phyloP scores from a whole-genome alignment of 2,113 vertebrate genomes.

The Apodemus speciosus region DNA sequence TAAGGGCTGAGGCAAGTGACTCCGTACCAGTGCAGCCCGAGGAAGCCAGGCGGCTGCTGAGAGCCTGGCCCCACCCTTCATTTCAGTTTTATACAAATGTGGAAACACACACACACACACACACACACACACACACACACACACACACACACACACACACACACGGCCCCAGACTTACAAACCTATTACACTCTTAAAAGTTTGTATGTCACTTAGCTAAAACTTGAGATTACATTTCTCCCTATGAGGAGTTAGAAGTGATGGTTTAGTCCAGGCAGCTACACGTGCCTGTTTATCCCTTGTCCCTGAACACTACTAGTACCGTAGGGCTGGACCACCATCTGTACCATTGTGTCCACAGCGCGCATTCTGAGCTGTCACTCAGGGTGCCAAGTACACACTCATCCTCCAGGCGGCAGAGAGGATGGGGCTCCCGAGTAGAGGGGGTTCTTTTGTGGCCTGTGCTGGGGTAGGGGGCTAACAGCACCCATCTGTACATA shows the following conservation, averaged over 20 bases:
- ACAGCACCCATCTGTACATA: slow-evolving; percentile 71
- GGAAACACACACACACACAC: slow-evolving; percentile 34
- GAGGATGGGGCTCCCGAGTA: not conserved
- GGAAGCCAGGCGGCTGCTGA: slow-evolving; percentile 70
- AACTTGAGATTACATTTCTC: slow-evolving; percentile 68
- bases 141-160: not conserved
- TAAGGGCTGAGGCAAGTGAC: slow-evolving; percentile 62
- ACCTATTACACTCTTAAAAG: slow-evolving; percentile 1
- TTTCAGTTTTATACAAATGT: slow-evolving; percentile 70
- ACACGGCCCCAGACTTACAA: slow-evolving; percentile 61
- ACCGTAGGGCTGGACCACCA: slow-evolving; percentile 58
- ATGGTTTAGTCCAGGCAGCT: slow-evolving; percentile 76
- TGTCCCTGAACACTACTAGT: slow-evolving; percentile 75
- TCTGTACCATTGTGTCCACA: slow-evolving; percentile 25
- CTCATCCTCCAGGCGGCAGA: not conserved
- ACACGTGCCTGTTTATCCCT: slow-evolving; percentile 73
- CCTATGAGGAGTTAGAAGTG: slow-evolving; percentile 28
- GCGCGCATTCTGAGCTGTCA: slow-evolving; percentile 61
- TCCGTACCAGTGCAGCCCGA: slow-evolving; percentile 37
- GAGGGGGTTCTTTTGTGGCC: not conserved
- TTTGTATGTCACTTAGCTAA: slow-evolving; percentile 34
- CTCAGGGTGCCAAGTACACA: not conserved
- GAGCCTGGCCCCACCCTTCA: slow-evolving; percentile 48
- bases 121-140: not conserved
- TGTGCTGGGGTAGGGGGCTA: not conserved